A percentile compares a stretch with the other conserved stretches of the same genome.
phyloP scores from a whole-genome alignment of 1,140 invertebrate species.

The Holcopasites calliopsidis region DNA sequence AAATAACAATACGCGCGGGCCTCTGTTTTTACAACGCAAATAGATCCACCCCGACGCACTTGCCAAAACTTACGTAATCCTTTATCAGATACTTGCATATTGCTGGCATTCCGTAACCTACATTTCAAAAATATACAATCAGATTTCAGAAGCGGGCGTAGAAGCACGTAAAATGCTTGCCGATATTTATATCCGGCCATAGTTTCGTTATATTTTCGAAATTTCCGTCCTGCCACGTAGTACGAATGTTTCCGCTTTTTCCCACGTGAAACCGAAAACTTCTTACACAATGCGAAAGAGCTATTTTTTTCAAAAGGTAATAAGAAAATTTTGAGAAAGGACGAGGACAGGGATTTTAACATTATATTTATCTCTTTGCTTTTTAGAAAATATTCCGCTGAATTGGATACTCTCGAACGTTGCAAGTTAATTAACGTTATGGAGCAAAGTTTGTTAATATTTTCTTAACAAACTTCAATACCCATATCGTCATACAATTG shows the following conservation, averaged over 20 bases:
- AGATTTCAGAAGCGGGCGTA: not conserved
- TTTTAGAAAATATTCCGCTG: too few species aligned
- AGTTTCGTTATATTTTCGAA: conserved; percentile 4
- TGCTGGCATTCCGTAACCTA: conserved; percentile 36
- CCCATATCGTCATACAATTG: too few species aligned
- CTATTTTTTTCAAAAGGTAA: too few species aligned
- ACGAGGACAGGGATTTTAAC: too few species aligned
- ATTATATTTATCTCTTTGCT: too few species aligned
- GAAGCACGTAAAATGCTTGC: conserved; percentile 27
- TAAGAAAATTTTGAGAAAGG: too few species aligned
- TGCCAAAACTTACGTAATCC: conserved; percentile 41
- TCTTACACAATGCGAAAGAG: too few species aligned
- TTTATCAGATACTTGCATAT: conserved; percentile 43
- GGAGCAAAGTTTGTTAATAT: too few species aligned
- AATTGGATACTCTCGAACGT: too few species aligned
- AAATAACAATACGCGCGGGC: conserved; percentile 16
- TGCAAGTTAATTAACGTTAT: too few species aligned
- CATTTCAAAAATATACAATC: conserved; percentile 38
- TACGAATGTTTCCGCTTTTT: conserved; percentile 4
- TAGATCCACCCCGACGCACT: not conserved
- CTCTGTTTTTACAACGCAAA: conserved; percentile 26
- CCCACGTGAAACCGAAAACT: too few species aligned
- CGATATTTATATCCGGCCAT: conserved; percentile 18
- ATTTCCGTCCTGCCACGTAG: not conserved
- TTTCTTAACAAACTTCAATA: too few species aligned